A percentile compares a stretch with the other conserved stretches of the same genome.
These are phyloP conservation scores for Geopemphigus sp. DNA, from an alignment of 1,140 invertebrate genomes.

Conservation along the genomic window DNA sequence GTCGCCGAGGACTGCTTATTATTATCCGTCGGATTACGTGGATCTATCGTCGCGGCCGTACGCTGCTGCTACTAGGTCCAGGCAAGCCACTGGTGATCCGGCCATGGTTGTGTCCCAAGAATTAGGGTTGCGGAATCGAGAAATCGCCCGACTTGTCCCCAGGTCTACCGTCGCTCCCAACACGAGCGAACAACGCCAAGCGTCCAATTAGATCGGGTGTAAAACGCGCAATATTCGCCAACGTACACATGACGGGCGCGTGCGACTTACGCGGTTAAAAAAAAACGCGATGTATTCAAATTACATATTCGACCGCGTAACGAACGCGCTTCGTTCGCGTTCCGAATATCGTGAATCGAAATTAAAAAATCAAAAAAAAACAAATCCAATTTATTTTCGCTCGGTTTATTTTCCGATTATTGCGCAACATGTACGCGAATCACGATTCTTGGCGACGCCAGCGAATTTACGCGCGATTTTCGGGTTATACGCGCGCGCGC, in stretches of 20 bases:
- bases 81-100: background rate
- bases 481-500: background rate
- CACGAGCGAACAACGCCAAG: background rate
- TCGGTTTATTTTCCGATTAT: constrained; percentile 29
- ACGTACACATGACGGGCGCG: background rate
- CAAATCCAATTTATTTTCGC: constrained; percentile 15
- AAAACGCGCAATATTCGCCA: background rate
- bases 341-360: constrained; percentile 11
- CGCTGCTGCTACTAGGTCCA: background rate
- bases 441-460: constrained; percentile 37
- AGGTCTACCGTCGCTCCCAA: background rate
- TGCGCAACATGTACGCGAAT: constrained; percentile 15
- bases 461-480: constrained; percentile 25
- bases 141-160: background rate
- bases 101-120: background rate
- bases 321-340: background rate
- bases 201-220: background rate
- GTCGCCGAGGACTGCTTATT: constrained; percentile 8
- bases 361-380: background rate
- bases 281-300: background rate
- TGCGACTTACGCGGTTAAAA: background rate
- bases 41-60: background rate
- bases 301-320: background rate
- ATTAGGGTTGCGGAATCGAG: background rate
- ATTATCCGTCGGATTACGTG: background rate